Conservation (phyloP, 2,113 vertebrate genomes). For the Psittacus erithacus region DNA sequence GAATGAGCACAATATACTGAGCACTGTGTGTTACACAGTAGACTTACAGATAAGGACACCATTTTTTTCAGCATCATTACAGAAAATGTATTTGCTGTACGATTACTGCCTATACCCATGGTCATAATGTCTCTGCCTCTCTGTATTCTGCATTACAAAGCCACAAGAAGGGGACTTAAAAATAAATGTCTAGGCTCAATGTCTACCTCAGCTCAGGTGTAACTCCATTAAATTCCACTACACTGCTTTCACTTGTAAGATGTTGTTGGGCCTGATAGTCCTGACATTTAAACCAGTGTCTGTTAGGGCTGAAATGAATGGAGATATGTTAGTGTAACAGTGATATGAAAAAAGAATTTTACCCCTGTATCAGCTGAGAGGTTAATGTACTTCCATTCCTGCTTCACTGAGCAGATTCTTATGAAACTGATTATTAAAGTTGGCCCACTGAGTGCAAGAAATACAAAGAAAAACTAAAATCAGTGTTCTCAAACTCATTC, state of each 20-base stretch:
- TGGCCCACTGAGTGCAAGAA: background rate
- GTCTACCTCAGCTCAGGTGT: background rate
- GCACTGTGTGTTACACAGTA: background rate
- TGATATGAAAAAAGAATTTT: background rate
- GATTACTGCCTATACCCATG: background rate
- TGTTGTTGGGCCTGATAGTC: background rate
- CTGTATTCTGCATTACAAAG: background rate
- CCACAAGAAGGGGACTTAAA: background rate
- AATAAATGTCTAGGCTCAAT: background rate
- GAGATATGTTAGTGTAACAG: background rate
- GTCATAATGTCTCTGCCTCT: background rate
- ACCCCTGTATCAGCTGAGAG: background rate
- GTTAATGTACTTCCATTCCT: conserved; percentile 6
- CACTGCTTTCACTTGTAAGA: background rate
- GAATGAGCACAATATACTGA: conserved; percentile 59
- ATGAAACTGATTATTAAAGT: conserved; percentile 1
- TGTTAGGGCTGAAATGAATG: background rate
- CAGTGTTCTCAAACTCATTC: background rate
- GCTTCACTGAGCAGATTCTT: conserved; percentile 7
- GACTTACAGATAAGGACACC: background rate
- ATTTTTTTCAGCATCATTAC: conserved; percentile 33
- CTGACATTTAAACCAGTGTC: background rate
- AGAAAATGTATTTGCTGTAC: background rate
- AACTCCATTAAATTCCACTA: background rate
- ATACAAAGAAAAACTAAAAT: background rate